Base-by-base conservation (phyloP, 2,113 vertebrate genomes). In the Barnardius zonarius region DNA sequence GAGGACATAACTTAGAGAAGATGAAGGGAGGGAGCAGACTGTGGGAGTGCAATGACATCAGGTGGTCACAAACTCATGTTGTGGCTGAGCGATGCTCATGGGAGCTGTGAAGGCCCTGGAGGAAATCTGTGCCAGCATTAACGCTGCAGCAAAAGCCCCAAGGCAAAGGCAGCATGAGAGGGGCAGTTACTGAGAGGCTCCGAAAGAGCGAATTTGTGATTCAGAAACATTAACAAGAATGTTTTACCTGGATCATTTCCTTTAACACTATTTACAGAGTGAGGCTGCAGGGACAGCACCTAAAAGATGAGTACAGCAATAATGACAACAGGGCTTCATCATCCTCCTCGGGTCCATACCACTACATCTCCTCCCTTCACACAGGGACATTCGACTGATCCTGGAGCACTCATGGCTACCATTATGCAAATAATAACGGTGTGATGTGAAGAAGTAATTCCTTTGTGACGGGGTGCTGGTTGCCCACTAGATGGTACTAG, bases 401-500 rank as follows among this genome's bases (percentile, higher is more conserved):
- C n/a, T 67, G 73, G 80, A 75, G 51, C 55, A 74, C 51, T 24
- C 23, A 4, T 11, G 5, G 7, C 33, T 22, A 35, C 57, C 4
- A 1, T 67, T 52, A 52, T 43, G 6, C 49, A 66, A 76, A 54
- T 27, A 72, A 20, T 30, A 85, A 39, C 39, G 41, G n/a, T 10
- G 39, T 64, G 30, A 37, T 57, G 25, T 44, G 72, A 67, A 63
- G 43, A 44, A 52, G 13, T 13, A 66, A 44, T 37, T 64, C 54
- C 59, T 70, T 62, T 76, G 57, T 69, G 57, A 30, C 0, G 3
- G 25, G 83, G 19, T 80, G 74, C 82, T 20, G 59, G 24, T 63
- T 90, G 96, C 68, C 93, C 90, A 77, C 79, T 95, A 95, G 93
- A 67, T 96, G 94, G 94, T 95, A 95, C 90, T 44, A 92, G 74